Base-by-base conservation (phyloP, 2,797 vertebrate genomes). In the Microhierax caerulescens region DNA sequence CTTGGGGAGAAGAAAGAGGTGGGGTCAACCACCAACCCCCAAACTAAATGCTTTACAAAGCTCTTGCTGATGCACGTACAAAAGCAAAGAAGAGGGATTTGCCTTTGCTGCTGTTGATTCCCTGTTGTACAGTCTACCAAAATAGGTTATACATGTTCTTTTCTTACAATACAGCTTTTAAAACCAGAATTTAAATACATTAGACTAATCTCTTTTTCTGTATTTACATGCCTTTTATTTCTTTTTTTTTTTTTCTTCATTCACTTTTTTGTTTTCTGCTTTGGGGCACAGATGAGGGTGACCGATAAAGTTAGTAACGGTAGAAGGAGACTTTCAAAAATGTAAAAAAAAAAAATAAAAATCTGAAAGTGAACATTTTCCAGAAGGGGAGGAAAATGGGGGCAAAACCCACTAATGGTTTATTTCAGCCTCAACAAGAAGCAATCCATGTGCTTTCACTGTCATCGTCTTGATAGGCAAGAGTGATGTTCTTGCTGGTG, bases 401-500 rank as follows among this genome's bases (percentile, higher is more conserved):
- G 0, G n/a, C 16, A 41, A 60, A 22, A 85, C 92, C 19, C 10
- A 18, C 12, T 16, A 11, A 16, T 32, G 25, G 13, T n/a, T 88
- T 80, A 37, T 75, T 90, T 80, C n/a, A 73, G 13, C n/a, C 37
- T 61, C 30, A 39, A 11, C 11, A 61, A 21, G 73, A 75, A 39
- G 9, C 7, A 5, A 59, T 81, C 50, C 18, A 4, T 63, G 32
- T 22, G 30, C 24, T 72, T 68, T 51, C 30, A 32, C 9, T 47
- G 32, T 23, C 37, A 7, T 32, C 18, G 15, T 45, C 36, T 70
- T 41, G 50, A 64, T 1, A 48, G 36, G 51, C 16, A 17, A 20
- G 43, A 25, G 39, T 16, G 37, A 25, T 16, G 7, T 53, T 77
- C 39, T 39, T 53, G 28, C 22, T 79, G 59, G 59, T 0, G 0